Percentiles rank a stretch among this genome's conserved stretches.
Conservation (phyloP, 2,113 vertebrate genomes). For the Tachuris rubrigastra region DNA sequence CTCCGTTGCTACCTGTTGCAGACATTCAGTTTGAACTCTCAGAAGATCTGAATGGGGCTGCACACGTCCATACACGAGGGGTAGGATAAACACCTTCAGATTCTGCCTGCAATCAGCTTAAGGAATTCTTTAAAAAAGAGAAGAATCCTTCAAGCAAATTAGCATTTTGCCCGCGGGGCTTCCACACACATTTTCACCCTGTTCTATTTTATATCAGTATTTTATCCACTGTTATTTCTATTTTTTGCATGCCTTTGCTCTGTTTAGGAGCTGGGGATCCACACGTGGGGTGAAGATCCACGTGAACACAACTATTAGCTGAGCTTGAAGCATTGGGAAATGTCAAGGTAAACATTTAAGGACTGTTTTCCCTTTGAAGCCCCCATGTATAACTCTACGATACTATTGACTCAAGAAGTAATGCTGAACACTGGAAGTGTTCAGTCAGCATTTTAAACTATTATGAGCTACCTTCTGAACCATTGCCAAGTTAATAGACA, state of each 20-base stretch:
- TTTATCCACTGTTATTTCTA: not conserved
- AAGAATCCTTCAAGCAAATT: not conserved
- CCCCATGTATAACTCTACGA: constrained; percentile 5
- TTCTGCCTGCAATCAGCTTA: not conserved
- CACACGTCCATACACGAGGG: not conserved
- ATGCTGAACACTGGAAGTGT: constrained; percentile 78
- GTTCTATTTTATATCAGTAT: not conserved
- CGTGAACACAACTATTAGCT: not conserved
- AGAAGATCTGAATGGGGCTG: not conserved
- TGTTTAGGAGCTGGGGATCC: not conserved
- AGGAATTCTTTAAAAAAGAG: not conserved
- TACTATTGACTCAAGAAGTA: constrained; percentile 74
- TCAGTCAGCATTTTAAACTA: constrained; percentile 89
- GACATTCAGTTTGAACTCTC: not conserved
- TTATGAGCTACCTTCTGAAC: constrained; percentile 88
- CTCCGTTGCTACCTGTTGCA: constrained; percentile 54
- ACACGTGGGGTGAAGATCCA: not conserved
- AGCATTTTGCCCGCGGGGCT: not conserved
- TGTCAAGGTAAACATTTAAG: constrained; percentile 50
- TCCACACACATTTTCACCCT: not conserved
- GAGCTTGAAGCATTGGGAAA: constrained; percentile 32
- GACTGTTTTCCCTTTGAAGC: constrained; percentile 54
- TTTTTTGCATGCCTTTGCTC: not conserved
- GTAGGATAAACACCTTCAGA: not conserved
- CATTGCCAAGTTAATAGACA: constrained; percentile 89